Conservation (phyloP, 2,113 vertebrate genomes). For the Tricholaema leucomelas region DNA sequence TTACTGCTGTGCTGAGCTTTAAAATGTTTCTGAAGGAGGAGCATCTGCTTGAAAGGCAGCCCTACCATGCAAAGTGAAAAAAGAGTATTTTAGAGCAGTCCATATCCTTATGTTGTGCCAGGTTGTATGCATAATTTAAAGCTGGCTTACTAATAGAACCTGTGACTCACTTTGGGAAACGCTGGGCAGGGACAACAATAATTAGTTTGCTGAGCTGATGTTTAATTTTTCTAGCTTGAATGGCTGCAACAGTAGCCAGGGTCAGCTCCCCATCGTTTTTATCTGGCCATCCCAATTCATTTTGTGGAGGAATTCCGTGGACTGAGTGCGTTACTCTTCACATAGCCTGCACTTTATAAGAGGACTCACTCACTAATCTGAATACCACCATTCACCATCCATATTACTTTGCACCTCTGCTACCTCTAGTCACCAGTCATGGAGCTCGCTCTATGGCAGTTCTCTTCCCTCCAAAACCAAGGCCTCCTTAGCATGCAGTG, state of each 20-base stretch:
- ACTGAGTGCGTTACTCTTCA: background rate
- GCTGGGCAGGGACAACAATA: background rate
- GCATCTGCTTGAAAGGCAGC: constrained; percentile 5
- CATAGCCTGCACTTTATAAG: background rate
- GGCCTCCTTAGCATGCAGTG: background rate
- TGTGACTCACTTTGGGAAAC: background rate
- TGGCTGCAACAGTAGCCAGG: background rate
- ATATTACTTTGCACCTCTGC: background rate
- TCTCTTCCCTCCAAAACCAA: background rate
- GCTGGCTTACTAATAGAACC: background rate
- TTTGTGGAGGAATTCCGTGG: background rate
- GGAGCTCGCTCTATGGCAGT: background rate
- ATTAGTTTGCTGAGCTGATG: background rate
- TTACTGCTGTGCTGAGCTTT: background rate
- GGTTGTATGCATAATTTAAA: background rate
- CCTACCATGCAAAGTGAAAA: background rate
- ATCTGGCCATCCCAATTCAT: background rate
- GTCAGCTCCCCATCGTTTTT: background rate
- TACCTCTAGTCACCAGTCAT: background rate
- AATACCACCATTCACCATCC: background rate
- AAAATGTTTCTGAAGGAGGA: background rate
- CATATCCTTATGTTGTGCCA: background rate
- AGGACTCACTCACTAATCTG: background rate
- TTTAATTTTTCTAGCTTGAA: background rate
- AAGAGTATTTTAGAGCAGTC: background rate